phyloP scores from a whole-genome alignment of 1,140 invertebrate species.

The Megalopta genalis region DNA sequence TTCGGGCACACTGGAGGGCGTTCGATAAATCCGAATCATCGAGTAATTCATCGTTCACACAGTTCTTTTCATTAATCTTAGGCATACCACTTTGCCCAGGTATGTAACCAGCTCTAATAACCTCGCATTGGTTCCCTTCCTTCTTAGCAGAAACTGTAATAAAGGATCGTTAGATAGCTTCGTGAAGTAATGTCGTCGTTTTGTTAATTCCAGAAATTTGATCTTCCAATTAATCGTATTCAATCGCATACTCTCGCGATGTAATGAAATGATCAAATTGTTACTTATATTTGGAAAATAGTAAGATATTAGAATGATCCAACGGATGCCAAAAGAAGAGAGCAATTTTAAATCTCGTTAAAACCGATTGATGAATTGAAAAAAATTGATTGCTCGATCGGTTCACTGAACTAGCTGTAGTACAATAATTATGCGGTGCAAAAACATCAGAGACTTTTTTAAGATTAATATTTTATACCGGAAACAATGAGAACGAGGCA shows the following conservation, averaged over 20 bases:
- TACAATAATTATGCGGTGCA: too few relatives aligned
- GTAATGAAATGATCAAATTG: too few relatives aligned
- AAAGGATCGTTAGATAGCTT: not conserved
- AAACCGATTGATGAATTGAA: too few relatives aligned
- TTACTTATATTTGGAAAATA: too few relatives aligned
- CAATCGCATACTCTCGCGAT: too few relatives aligned
- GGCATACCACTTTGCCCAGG: constrained; percentile 11
- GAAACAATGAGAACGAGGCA: not conserved
- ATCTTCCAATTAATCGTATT: too few relatives aligned
- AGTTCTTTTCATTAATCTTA: not conserved
- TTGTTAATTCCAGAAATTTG: too few relatives aligned
- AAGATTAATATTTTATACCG: not conserved
- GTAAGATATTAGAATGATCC: too few relatives aligned
- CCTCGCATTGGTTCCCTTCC: not conserved
- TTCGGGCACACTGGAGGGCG: constrained; percentile 66
- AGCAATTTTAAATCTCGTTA: too few relatives aligned
- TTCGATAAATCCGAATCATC: not conserved
- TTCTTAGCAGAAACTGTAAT: not conserved
- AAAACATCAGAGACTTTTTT: not conserved
- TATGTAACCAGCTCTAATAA: constrained; percentile 20
- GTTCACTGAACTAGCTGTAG: too few relatives aligned
- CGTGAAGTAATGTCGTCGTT: not conserved
- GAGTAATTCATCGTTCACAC: not conserved
- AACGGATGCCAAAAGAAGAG: too few relatives aligned
- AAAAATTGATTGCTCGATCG: too few relatives aligned